Percentiles rank a stretch among this genome's conserved stretches.
phyloP scores from a whole-genome alignment of 2,797 vertebrate genomes.

The Galagoides demidoff region DNA sequence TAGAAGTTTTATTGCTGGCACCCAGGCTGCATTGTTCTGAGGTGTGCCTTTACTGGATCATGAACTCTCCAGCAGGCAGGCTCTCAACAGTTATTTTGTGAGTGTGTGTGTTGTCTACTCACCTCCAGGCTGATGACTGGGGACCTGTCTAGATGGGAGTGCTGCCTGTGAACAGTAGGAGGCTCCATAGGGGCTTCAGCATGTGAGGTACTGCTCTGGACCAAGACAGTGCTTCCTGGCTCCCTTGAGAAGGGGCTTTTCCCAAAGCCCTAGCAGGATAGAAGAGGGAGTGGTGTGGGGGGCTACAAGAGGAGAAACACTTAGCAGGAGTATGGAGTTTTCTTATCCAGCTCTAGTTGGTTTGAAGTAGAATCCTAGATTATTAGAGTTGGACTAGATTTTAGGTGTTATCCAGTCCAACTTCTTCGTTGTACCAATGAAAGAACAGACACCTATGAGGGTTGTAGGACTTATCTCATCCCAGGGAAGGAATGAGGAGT shows the following conservation, averaged over 20 bases:
- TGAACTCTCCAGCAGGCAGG: neutral
- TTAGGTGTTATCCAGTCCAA: neutral
- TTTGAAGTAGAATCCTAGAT: conserved; percentile 30
- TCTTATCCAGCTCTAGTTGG: neutral
- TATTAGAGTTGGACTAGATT: neutral
- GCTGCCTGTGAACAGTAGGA: neutral
- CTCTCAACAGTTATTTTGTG: neutral
- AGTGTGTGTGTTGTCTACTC: neutral
- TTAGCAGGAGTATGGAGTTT: conserved; percentile 17
- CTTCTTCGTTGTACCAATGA: conserved; percentile 10
- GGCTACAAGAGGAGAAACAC: neutral
- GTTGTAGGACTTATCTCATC: neutral
- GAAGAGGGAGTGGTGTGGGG: neutral
- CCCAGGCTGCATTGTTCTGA: neutral
- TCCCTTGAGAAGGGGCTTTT: neutral
- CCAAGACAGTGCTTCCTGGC: neutral
- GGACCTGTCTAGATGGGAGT: neutral
- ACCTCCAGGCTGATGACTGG: neutral
- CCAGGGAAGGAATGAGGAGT: neutral
- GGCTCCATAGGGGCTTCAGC: neutral
- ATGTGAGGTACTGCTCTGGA: neutral
- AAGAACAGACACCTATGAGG: neutral
- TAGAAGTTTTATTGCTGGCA: neutral
- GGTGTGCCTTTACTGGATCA: neutral
- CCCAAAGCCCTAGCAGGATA: neutral